A percentile compares a stretch with the other conserved stretches of the same genome.
phyloP scores from a whole-genome alignment of 2,797 vertebrate genomes.

The Hippoglossus hippoglossus region DNA sequence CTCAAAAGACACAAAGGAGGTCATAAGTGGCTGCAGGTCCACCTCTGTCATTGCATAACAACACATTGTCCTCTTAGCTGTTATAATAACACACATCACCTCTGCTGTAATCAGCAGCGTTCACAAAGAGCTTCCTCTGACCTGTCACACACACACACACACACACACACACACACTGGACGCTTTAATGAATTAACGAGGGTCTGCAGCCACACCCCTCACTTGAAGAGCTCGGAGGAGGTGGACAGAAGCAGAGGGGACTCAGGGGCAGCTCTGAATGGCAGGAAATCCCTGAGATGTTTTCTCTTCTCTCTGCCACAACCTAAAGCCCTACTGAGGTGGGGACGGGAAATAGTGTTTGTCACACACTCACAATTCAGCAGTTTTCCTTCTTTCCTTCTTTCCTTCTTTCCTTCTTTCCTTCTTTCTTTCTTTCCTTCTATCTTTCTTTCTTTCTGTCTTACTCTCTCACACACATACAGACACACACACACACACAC shows the following conservation, averaged over 20 bases:
- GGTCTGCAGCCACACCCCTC: conserved; percentile 51
- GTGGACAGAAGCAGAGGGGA: conserved; percentile 55
- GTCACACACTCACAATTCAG: conserved; percentile 41
- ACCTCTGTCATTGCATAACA: conserved; percentile 42
- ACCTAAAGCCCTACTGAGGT: conserved; percentile 57
- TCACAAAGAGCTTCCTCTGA: conserved; percentile 68
- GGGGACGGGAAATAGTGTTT: conserved; percentile 61
- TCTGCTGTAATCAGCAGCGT: conserved; percentile 66
- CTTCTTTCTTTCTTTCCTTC: background rate
- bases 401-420: conserved; percentile 12
- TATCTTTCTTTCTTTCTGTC: background rate
- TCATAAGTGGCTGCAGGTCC: conserved; percentile 22
- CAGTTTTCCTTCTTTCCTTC: background rate
- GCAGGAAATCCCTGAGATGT: conserved; percentile 87
- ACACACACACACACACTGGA: conserved; percentile 40
- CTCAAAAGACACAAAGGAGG: background rate
- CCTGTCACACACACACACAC: conserved; percentile 26
- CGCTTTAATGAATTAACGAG: conserved; percentile 64
- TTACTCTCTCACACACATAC: background rate
- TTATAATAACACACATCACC: conserved; percentile 62
- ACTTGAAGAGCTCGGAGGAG: conserved; percentile 67
- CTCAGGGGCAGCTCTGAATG: conserved; percentile 77
- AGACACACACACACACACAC: background rate
- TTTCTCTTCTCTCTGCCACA: conserved; percentile 80
- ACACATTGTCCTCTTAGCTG: conserved; percentile 48